These are phyloP conservation scores for Glossophaga mutica DNA, from an alignment of 2,797 vertebrate species.

Conservation along the genomic window DNA sequence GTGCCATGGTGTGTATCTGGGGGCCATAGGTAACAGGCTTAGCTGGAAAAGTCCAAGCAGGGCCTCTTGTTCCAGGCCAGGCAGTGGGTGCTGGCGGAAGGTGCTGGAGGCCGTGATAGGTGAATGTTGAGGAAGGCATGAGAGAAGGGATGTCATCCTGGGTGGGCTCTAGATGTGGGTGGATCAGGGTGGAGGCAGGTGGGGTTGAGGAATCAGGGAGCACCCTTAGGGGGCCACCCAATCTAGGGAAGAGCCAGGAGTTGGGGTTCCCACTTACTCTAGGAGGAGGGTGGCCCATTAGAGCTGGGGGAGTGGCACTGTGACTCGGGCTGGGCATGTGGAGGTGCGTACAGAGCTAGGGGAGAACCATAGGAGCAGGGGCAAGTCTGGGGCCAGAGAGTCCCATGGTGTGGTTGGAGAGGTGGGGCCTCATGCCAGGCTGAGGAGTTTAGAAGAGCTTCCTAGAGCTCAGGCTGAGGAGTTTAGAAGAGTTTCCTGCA, in stretches of 20 bases:
- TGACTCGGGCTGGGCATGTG: not conserved
- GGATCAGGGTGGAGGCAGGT: not conserved
- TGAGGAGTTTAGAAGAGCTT: not conserved
- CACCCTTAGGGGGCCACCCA: too few relatives aligned
- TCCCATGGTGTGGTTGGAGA: not conserved
- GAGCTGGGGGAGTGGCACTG: not conserved
- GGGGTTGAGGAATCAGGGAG: not conserved
- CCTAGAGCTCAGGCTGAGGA: not conserved
- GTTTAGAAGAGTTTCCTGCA: not conserved
- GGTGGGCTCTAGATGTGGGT: not conserved
- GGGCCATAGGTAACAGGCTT: not conserved
- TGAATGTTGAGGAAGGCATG: not conserved
- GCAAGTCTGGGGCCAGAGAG: not conserved
- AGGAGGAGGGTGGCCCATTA: fast-evolving
- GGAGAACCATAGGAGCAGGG: not conserved
- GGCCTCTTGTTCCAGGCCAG: not conserved
- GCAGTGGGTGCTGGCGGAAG: not conserved
- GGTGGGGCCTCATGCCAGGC: not conserved
- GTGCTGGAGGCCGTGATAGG: not conserved
- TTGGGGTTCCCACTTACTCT: not conserved
- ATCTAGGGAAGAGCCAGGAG: not conserved
- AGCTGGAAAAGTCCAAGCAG: not conserved
- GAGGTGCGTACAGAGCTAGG: not conserved
- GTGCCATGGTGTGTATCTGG: not conserved
- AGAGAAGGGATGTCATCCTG: fast-evolving